Evolutionary conservation across 2,797 vertebrate species (phyloP).

Genomic region (Decapterus maruadsi): DNA sequence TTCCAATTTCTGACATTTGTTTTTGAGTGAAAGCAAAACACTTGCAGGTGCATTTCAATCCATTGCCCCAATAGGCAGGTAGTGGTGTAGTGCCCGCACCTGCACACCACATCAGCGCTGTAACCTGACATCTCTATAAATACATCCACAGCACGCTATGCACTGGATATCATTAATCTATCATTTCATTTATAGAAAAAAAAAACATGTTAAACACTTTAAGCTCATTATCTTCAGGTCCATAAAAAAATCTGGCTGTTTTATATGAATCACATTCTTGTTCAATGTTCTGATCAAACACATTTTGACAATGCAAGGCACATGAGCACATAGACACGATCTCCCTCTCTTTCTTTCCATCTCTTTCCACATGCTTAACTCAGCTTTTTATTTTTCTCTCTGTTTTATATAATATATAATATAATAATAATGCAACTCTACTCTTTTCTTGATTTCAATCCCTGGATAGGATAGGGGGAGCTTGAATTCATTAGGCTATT

Average conservation of each 20-base stretch:
- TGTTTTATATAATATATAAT: no score
- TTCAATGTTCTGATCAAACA: no score
- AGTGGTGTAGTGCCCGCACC: background rate
- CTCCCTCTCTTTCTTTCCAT: background rate
- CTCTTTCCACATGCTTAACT: background rate
- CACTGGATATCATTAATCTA: background rate
- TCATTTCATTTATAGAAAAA: background rate
- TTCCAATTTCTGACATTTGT: background rate
- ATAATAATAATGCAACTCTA: no score
- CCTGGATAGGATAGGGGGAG: no score
- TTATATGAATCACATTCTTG: background rate
- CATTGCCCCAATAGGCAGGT: background rate
- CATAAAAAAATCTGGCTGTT: background rate
- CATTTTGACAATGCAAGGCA: background rate
- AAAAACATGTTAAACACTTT: background rate
- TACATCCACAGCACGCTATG: background rate
- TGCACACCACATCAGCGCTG: constrained; percentile 2
- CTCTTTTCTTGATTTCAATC: no score
- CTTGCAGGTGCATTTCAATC: background rate
- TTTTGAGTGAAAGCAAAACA: background rate
- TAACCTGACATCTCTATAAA: background rate
- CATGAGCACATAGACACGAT: background rate
- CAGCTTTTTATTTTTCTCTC: background rate
- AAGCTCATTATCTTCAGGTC: background rate
- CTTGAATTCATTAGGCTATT: no score